Evolutionary conservation across 1,140 invertebrate species (phyloP), one percentile per base, ranked within the genome.

Genomic region (Leptonema lineaticorne): DNA sequence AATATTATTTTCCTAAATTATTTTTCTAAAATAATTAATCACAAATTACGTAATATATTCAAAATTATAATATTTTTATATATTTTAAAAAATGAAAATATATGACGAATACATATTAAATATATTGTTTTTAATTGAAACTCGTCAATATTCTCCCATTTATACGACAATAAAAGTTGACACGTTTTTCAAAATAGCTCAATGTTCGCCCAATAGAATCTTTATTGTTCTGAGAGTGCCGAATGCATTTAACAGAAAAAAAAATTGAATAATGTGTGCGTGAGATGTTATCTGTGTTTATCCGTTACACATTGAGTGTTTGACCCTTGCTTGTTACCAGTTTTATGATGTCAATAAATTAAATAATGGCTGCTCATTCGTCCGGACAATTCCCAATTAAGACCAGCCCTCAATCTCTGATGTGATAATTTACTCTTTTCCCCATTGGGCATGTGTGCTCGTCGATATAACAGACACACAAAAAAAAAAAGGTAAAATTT

Each of bases 301-400:
- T 67, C 65, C 67, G 67, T 53, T 60, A 68, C 67, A 68, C 57
- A 68, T 68, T 62, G 67, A 62, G 46, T 63, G 53, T 53, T 62
- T 68, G 67, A 67, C 67, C 67, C 67, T 41, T 30, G 48, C 70
- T 68, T 50, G 69, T 71, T 68, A 69, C 67, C 53, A 63, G 63
- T 66, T 71, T 69, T 69, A 72, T 69, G 68, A 64, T 18, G 60
- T 26, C 67, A 63, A 72, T 72, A 72, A 72, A 72, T 72, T 72
- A 72, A 69, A 69, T 63, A 67, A 69, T 64, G 60, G 68, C 68
- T 69, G 68, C 58, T 58, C 68, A 72, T 72, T 72, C 69, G 63
- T 41, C 65, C 56, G 58, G 67, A 69, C 58, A 63, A 69, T 67
- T 68, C 62, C 71, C 68, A 72, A 72, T 72, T 72, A 72, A 72